Evolutionary conservation across 2,113 vertebrate genomes (phyloP).

Genomic region (Nesospiza acunhae): DNA sequence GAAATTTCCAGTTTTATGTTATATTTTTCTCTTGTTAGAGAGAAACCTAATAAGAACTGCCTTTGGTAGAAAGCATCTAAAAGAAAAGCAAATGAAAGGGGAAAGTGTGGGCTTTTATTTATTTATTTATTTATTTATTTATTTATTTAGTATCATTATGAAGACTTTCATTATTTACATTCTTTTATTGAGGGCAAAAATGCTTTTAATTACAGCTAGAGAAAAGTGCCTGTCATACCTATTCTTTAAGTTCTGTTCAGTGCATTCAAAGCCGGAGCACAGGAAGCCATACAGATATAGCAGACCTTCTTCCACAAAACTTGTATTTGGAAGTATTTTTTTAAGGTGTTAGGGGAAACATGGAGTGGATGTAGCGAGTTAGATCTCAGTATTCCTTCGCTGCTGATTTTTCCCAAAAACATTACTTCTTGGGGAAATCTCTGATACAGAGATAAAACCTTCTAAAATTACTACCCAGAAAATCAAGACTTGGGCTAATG

Average conservation of each 20-base stretch:
- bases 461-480: not conserved
- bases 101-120: not conserved
- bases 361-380: not conserved
- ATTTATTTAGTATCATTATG: not conserved
- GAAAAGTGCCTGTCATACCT: not conserved
- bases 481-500: not conserved
- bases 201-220: not conserved
- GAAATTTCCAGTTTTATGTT: constrained; percentile 46
- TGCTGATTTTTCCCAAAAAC: not conserved
- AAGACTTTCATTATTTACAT: not conserved
- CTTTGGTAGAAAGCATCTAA: not conserved
- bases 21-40: constrained; percentile 43
- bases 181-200: not conserved
- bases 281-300: not conserved
- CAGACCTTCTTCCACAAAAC: not conserved
- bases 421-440: not conserved
- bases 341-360: not conserved
- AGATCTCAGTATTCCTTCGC: not conserved
- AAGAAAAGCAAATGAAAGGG: constrained; percentile 16
- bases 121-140: not conserved
- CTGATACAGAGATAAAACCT: not conserved
- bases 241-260: not conserved
- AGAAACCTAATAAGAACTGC: constrained; percentile 34
- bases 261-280: not conserved
- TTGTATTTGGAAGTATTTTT: not conserved